phyloP scores from a whole-genome alignment of 2,113 vertebrate genomes.

The Tringa solitaria region DNA sequence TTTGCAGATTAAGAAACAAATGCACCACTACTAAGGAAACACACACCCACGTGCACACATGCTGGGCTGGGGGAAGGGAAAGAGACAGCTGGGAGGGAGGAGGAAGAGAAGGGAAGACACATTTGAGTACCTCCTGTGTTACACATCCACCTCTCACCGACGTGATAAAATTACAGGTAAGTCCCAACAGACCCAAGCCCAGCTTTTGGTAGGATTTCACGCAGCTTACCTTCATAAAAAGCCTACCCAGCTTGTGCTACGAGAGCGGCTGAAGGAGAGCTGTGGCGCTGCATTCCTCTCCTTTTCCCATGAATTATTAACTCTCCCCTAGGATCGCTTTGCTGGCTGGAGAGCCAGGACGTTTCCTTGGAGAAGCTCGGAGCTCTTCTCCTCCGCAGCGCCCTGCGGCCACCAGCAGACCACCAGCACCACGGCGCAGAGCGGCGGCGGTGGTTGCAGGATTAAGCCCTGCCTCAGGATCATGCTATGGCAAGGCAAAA shows the following conservation, averaged over 20 bases:
- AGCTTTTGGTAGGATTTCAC: neutral
- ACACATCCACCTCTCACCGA: neutral
- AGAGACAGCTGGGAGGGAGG: neutral
- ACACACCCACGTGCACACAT: conserved; percentile 14
- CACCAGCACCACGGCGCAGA: accelerated
- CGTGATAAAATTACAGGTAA: neutral
- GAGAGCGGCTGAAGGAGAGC: neutral
- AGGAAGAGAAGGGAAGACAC: neutral
- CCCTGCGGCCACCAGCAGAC: neutral
- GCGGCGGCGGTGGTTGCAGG: neutral
- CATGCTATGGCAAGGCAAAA: neutral
- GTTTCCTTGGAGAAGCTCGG: neutral
- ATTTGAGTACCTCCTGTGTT: neutral
- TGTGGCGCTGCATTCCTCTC: neutral
- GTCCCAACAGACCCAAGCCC: neutral
- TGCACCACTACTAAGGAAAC: neutral
- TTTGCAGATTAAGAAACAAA: conserved; percentile 38
- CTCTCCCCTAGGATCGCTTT: neutral
- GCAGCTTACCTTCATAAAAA: conserved; percentile 26
- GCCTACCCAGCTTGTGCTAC: neutral
- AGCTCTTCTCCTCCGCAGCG: neutral
- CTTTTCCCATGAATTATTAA: conserved; percentile 53
- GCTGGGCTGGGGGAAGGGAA: conserved; percentile 14
- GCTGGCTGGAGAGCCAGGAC: neutral
- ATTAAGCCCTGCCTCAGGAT: neutral